phyloP scores from a whole-genome alignment of 64 coral and sea anemone genomes.

The Dendrophyllia cribrosa region DNA sequence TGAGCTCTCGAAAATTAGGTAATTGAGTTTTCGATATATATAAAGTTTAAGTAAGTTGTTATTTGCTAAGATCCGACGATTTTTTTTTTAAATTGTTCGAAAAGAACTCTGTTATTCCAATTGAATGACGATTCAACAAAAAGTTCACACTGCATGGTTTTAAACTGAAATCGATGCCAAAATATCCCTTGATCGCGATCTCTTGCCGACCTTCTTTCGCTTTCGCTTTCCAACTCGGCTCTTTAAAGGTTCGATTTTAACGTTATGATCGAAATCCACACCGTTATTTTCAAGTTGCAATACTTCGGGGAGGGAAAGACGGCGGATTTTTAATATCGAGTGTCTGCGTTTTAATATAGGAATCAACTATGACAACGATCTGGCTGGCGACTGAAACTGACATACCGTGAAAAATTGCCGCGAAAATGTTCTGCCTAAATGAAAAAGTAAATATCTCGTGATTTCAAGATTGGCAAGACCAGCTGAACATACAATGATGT shows the following conservation, averaged over 20 bases:
- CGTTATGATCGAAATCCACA: background rate
- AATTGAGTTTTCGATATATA: no score
- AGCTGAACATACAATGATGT: background rate
- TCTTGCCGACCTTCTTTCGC: no score
- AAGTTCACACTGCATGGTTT: background rate
- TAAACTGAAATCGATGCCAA: background rate
- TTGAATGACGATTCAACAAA: no score
- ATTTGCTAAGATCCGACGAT: background rate
- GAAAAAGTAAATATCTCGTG: background rate
- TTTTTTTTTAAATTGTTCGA: background rate
- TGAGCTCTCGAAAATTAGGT: background rate
- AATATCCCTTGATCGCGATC: background rate
- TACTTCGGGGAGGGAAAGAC: no score
- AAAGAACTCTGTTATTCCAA: no score
- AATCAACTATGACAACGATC: no score
- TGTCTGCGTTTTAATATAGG: no score
- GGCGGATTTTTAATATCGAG: no score
- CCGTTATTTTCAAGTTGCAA: no score
- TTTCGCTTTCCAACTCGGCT: no score
- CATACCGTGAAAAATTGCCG: background rate
- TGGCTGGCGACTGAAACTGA: no score
- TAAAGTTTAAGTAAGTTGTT: background rate
- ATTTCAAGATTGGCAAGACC: background rate
- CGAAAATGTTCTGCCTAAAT: background rate
- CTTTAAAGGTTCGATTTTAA: no score